Conservation (phyloP, 2,113 vertebrate genomes). For the Microtus ochrogaster region DNA sequence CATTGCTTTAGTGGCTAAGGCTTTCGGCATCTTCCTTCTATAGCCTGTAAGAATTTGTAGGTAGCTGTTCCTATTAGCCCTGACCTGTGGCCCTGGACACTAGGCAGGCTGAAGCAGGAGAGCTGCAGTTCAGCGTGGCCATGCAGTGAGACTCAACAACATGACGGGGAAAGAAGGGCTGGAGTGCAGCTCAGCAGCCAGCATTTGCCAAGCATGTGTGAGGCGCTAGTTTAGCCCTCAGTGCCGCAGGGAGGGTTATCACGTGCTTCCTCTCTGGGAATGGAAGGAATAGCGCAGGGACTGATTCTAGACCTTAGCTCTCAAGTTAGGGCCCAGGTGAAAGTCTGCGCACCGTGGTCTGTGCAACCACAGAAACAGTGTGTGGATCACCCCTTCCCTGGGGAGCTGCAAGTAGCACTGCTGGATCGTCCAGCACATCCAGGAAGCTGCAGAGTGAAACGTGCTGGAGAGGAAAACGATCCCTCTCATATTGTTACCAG, state of each 20-base stretch:
- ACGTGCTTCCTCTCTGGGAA: background rate
- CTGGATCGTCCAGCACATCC: background rate
- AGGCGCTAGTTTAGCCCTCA: background rate
- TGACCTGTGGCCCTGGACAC: background rate
- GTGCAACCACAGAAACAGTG: background rate
- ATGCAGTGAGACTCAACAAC: background rate
- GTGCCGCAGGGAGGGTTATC: background rate
- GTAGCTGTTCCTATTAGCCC: background rate
- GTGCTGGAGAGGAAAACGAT: constrained; percentile 11
- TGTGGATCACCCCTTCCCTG: background rate
- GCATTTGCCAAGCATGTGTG: background rate
- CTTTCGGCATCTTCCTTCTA: background rate
- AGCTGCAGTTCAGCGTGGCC: background rate
- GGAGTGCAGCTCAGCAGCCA: too few species aligned
- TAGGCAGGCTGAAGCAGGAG: background rate
- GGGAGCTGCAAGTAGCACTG: background rate
- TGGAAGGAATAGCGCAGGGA: constrained; percentile 26
- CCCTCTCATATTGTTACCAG: background rate
- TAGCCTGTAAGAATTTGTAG: background rate
- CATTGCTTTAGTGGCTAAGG: background rate
- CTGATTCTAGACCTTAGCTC: background rate
- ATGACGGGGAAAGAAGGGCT: background rate
- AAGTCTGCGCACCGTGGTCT: background rate
- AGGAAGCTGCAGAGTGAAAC: constrained; percentile 13
- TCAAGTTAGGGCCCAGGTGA: background rate